phyloP scores from a whole-genome alignment of 2,113 vertebrate species.

The Caracal caracal region DNA sequence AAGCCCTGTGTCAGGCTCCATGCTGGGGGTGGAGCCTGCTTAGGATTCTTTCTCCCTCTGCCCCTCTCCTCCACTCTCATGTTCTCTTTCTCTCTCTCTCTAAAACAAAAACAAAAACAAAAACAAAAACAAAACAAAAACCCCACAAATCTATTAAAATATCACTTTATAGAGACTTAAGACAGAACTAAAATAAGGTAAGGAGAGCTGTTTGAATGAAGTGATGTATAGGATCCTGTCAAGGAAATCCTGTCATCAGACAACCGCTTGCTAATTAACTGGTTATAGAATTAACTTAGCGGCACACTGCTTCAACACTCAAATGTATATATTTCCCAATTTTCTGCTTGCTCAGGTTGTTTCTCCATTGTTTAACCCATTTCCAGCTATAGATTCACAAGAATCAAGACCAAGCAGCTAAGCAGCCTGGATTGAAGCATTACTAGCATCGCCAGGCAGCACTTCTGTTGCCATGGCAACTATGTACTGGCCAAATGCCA shows the following conservation, averaged over 20 bases:
- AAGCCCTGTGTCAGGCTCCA: too few species aligned
- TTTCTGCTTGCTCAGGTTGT: slow-evolving; percentile 39
- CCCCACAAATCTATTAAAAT: neutral
- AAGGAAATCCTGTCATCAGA: slow-evolving; percentile 35
- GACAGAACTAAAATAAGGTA: neutral
- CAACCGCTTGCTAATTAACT: slow-evolving; percentile 18
- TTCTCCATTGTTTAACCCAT: slow-evolving; percentile 25
- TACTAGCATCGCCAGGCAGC: neutral
- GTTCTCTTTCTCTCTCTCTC: too few species aligned
- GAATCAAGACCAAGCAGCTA: neutral
- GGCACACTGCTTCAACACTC: neutral
- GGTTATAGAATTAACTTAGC: neutral
- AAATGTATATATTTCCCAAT: slow-evolving; percentile 31
- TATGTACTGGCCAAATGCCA: neutral
- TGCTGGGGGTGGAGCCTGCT: too few species aligned
- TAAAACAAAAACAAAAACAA: too few species aligned
- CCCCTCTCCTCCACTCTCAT: too few species aligned
- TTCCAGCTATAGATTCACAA: neutral
- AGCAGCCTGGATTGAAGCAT: neutral
- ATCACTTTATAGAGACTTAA: slow-evolving; percentile 17
- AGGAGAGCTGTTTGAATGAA: neutral
- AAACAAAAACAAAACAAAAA: too few species aligned
- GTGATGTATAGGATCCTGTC: neutral
- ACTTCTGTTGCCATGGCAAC: neutral
- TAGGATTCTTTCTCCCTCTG: too few species aligned